Percentiles rank a stretch among this genome's conserved stretches.
Conservation (phyloP, 2,113 vertebrate species). For the Ophiodon elongatus region DNA sequence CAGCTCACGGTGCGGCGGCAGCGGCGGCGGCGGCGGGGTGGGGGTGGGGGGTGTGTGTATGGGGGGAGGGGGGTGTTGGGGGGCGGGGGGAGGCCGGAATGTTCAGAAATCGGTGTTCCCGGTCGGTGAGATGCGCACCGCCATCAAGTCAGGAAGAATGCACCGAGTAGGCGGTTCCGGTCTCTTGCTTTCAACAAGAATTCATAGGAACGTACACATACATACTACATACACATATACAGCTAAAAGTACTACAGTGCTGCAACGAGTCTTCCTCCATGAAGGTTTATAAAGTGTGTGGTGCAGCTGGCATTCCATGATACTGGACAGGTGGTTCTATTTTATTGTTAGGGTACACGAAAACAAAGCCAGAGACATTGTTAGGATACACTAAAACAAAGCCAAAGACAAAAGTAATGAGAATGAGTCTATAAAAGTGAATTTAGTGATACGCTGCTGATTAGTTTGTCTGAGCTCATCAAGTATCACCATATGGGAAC, state of each 20-base stretch:
- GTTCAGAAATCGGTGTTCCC: constrained; percentile 70
- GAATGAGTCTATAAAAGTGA: too few species aligned
- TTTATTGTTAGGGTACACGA: not conserved
- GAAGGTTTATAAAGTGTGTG: not conserved
- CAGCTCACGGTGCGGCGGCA: constrained; percentile 56
- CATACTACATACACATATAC: too few species aligned
- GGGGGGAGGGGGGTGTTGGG: constrained; percentile 41
- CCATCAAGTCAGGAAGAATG: constrained; percentile 7
- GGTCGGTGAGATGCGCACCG: constrained; percentile 77
- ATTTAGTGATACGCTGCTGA: not conserved
- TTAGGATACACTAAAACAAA: not conserved
- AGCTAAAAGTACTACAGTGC: not conserved
- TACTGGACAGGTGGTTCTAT: not conserved
- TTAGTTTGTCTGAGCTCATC: not conserved
- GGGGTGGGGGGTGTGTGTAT: constrained; percentile 35
- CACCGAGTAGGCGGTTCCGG: constrained; percentile 29
- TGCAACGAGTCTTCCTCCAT: not conserved
- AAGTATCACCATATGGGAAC: not conserved
- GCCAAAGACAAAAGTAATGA: not conserved
- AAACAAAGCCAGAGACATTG: not conserved
- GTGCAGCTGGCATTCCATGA: not conserved
- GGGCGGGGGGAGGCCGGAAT: constrained; percentile 57
- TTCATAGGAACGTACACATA: not conserved
- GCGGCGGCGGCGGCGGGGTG: not conserved
- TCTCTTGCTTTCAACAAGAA: not conserved